A percentile compares a stretch with the other conserved stretches of the same genome.
These are phyloP conservation scores for Watsonalla binaria DNA, from an alignment of 2,888 invertebrate genomes.

Conservation along the genomic window DNA sequence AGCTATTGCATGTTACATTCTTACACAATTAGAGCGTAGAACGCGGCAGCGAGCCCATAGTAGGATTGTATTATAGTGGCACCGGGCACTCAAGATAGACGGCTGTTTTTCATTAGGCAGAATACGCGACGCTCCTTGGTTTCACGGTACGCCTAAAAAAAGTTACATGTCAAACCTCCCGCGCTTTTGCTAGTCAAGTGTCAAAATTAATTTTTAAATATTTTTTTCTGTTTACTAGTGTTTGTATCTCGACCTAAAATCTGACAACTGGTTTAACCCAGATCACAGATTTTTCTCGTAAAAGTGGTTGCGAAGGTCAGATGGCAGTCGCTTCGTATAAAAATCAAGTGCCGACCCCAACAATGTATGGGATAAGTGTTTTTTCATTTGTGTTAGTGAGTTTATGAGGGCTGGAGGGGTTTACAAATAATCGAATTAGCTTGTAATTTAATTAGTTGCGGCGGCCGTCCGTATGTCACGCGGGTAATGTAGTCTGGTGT, in stretches of 20 bases:
- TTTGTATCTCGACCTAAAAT: too few relatives aligned
- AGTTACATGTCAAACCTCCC: not conserved
- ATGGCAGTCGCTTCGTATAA: too few relatives aligned
- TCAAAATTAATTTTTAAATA: not conserved
- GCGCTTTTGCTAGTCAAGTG: not conserved
- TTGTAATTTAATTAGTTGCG: conserved; percentile 66
- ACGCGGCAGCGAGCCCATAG: conserved; percentile 44
- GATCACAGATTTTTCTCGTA: too few relatives aligned
- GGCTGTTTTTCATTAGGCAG: conserved; percentile 47
- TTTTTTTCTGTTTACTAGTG: not conserved
- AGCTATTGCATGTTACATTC: conserved; percentile 67
- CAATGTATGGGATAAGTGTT: too few relatives aligned
- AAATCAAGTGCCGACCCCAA: too few relatives aligned
- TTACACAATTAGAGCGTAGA: conserved; percentile 70
- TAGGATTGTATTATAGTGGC: conserved; percentile 45
- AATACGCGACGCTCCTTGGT: conserved; percentile 1
- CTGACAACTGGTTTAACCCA: too few relatives aligned
- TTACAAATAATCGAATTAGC: conserved; percentile 70
- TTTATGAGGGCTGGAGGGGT: conserved; percentile 39
- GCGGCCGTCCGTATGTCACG: conserved; percentile 33
- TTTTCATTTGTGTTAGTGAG: conserved; percentile 16
- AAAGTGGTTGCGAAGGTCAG: too few relatives aligned
- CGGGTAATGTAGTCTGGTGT: conserved; percentile 38
- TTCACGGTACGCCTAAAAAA: conserved; percentile 4
- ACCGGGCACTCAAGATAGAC: conserved; percentile 51